Evolutionary conservation across 2,888 invertebrate genomes (phyloP).

Genomic region (Orthosia cruda): DNA sequence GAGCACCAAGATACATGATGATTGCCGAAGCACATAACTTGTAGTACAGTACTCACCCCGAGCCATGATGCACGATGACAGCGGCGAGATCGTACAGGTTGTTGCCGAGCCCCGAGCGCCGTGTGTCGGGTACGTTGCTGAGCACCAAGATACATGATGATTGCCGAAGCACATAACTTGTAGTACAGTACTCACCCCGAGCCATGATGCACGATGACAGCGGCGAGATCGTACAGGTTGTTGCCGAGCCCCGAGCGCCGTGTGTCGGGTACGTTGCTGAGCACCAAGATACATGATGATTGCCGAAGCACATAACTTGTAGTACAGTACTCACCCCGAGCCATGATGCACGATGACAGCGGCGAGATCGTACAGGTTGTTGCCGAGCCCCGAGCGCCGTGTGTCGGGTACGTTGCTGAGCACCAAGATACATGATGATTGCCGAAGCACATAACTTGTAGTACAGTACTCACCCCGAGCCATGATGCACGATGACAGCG

Average conservation of each 20-base stretch:
- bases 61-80: too few relatives aligned
- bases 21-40: too few relatives aligned
- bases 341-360: constrained; percentile 96
- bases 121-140: too few relatives aligned
- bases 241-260: constrained; percentile 92
- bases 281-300: constrained; percentile 81
- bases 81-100: too few relatives aligned
- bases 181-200: constrained; percentile 91
- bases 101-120: too few relatives aligned
- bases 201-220: constrained; percentile 96
- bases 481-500: constrained; percentile 96
- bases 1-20: too few relatives aligned
- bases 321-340: constrained; percentile 91
- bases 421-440: constrained; percentile 79
- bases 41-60: too few relatives aligned
- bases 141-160: neutral
- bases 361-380: constrained; percentile 95
- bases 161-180: neutral
- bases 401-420: constrained; percentile 93
- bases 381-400: constrained; percentile 92
- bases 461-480: constrained; percentile 92
- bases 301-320: neutral
- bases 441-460: neutral
- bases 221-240: constrained; percentile 95
- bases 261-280: constrained; percentile 93